Conservation (phyloP, 2,888 invertebrate genomes). For the Drosophila crucigera region DNA sequence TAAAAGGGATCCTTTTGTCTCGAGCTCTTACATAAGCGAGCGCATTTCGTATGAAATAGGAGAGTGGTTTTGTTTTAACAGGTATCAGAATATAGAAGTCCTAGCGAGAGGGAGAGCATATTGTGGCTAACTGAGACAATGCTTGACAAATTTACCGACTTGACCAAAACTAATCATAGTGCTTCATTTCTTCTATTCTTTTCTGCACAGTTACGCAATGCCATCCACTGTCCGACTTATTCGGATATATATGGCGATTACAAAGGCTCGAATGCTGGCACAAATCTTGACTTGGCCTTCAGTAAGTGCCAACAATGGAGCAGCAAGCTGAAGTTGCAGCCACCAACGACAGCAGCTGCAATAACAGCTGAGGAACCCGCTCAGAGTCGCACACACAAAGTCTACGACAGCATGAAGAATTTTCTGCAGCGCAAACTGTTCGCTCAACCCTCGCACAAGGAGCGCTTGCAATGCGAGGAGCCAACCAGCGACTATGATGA, state of each 20-base stretch:
- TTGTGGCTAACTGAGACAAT: constrained; percentile 34
- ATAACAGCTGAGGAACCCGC: constrained; percentile 31
- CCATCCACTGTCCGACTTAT: constrained; percentile 75
- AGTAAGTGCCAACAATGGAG: constrained; percentile 79
- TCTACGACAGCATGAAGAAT: constrained; percentile 84
- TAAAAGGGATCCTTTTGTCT: constrained; percentile 37
- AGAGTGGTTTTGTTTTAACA: constrained; percentile 26
- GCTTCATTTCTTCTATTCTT: constrained; percentile 19
- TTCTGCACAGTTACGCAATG: constrained; percentile 66
- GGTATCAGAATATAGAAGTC: constrained; percentile 13
- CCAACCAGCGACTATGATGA: constrained; percentile 80
- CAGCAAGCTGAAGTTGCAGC: constrained; percentile 73
- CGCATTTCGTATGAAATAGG: constrained; percentile 55
- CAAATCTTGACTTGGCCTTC: constrained; percentile 74
- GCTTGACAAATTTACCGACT: constrained; percentile 27
- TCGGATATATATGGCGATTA: constrained; percentile 69
- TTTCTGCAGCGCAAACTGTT: constrained; percentile 83
- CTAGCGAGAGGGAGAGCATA: not conserved
- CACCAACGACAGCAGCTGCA: constrained; percentile 25
- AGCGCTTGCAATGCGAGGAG: constrained; percentile 53
- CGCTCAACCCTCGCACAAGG: constrained; percentile 64
- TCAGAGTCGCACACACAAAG: constrained; percentile 79
- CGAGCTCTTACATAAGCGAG: constrained; percentile 39
- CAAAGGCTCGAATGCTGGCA: constrained; percentile 51
- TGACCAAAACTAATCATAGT: constrained; percentile 60